phyloP scores from a whole-genome alignment of 2,797 vertebrate genomes.

The Acridotheres tristis region DNA sequence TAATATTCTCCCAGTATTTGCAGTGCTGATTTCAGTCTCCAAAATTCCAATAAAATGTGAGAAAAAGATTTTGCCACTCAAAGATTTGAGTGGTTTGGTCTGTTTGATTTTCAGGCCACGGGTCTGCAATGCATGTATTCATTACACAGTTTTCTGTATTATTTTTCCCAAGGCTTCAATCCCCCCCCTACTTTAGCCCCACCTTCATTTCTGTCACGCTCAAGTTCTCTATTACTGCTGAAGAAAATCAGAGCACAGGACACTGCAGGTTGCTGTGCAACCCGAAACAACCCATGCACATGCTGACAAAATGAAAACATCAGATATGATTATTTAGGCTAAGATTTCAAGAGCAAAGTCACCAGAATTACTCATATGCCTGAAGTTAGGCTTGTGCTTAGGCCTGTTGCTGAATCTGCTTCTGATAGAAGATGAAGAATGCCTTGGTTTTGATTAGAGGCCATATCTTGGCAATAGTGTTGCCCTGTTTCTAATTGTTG shows the following conservation, averaged over 20 bases:
- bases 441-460: not conserved
- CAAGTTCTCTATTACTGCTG: not conserved
- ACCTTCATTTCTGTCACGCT: not conserved
- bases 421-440: not conserved
- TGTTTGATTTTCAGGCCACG: not conserved
- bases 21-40: not conserved
- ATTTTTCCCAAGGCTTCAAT: not conserved
- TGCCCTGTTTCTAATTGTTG: constrained; percentile 7
- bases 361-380: not conserved
- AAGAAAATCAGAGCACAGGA: constrained; percentile 6
- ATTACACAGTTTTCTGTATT: not conserved
- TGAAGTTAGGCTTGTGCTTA: not conserved
- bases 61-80: not conserved
- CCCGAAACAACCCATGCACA: not conserved
- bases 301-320: not conserved
- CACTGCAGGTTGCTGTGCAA: not conserved
- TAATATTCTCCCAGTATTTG: not conserved
- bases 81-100: not conserved
- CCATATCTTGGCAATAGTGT: not conserved
- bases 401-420: not conserved
- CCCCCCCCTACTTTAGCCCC: not conserved
- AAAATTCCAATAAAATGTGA: not conserved
- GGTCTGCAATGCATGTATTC: not conserved
- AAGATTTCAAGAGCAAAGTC: not conserved
- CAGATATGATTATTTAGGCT: not conserved